These are phyloP conservation scores for Selenia dentaria DNA, from an alignment of 2,888 invertebrate genomes.

Conservation along the genomic window DNA sequence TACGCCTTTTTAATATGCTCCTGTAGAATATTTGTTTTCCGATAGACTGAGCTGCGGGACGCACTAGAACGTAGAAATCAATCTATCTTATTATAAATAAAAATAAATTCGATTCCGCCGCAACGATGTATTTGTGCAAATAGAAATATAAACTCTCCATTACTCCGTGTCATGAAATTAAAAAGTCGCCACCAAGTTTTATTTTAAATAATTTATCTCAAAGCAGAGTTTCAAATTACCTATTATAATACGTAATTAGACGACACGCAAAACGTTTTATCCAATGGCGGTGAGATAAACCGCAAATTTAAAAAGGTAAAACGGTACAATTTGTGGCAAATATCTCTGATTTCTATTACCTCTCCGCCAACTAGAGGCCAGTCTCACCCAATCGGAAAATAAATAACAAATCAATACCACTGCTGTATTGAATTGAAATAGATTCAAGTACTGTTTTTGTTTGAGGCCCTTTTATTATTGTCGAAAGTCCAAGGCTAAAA, in stretches of 20 bases:
- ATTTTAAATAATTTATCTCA: slow-evolving; percentile 16
- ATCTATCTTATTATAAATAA: too few species aligned
- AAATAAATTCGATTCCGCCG: too few species aligned
- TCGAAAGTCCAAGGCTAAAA: too few species aligned
- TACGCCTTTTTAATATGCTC: too few species aligned
- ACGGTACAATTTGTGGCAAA: neutral
- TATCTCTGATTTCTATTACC: neutral
- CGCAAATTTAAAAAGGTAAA: slow-evolving; percentile 1
- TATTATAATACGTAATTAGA: slow-evolving; percentile 18
- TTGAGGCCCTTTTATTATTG: too few species aligned
- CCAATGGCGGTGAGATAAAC: slow-evolving; percentile 14
- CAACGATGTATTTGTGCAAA: too few species aligned
- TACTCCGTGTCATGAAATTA: slow-evolving; percentile 8
- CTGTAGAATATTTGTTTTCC: too few species aligned
- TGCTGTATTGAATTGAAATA: neutral
- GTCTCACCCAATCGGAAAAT: neutral
- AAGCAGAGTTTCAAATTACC: slow-evolving; percentile 20
- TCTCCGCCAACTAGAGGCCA: neutral
- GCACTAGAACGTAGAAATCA: too few species aligned
- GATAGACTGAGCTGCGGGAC: too few species aligned
- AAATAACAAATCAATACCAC: slow-evolving; percentile 6
- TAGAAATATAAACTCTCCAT: slow-evolving; percentile 2
- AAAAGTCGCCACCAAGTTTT: slow-evolving; percentile 14
- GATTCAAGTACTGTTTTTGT: neutral
- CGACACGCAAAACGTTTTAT: slow-evolving; percentile 27